Evolutionary conservation across 2,888 invertebrate genomes (phyloP).

Genomic region (Dryadula phaetusa): DNA sequence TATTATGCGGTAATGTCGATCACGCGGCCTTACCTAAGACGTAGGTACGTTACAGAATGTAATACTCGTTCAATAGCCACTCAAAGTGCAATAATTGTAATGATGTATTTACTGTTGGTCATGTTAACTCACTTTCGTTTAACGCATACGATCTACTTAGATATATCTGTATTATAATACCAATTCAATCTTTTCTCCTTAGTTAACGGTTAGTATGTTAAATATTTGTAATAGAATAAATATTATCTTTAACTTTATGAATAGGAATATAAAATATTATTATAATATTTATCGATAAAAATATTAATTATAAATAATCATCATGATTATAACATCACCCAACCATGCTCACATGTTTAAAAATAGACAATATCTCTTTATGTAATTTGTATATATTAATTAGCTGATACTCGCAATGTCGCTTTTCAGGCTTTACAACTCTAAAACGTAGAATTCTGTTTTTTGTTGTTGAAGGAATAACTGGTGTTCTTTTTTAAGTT

Average conservation of each 20-base stretch:
- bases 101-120: conserved; percentile 1
- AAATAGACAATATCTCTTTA: not conserved
- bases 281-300: not conserved
- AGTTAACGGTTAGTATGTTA: too few species aligned
- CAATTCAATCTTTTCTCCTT: too few species aligned
- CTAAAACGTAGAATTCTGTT: too few species aligned
- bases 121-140: not conserved
- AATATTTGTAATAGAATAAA: too few species aligned
- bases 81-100: conserved; percentile 16
- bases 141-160: not conserved
- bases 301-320: not conserved
- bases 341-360: not conserved
- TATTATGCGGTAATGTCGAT: conserved; percentile 62
- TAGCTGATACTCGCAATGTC: too few species aligned
- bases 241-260: too few species aligned
- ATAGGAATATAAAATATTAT: too few species aligned
- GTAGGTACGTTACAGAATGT: conserved; percentile 33
- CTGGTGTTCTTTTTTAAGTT: too few species aligned
- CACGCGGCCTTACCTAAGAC: conserved; percentile 62
- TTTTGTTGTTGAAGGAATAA: too few species aligned
- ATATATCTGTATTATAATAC: too few species aligned
- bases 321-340: not conserved
- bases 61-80: conserved; percentile 40
- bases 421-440: too few species aligned
- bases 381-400: not conserved